These are phyloP conservation scores for Yoshiicerus persimilis DNA, from an alignment of 1,140 invertebrate genomes.

Conservation along the genomic window DNA sequence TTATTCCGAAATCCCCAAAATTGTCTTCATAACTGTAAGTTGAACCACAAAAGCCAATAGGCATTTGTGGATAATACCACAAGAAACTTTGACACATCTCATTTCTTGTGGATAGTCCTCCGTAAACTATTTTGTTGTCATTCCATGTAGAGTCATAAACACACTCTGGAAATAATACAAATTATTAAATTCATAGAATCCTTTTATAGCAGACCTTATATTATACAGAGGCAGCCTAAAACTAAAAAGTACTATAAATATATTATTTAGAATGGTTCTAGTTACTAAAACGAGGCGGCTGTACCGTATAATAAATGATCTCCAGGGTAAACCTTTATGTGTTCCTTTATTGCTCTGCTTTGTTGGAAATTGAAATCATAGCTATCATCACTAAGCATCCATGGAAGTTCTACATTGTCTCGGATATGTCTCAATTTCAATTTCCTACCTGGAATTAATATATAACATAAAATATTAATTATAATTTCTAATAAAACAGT, in stretches of 20 bases:
- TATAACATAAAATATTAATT: neutral
- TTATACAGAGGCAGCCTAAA: too few relatives aligned
- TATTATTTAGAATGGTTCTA: too few relatives aligned
- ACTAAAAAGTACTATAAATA: too few relatives aligned
- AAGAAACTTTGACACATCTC: constrained; percentile 37
- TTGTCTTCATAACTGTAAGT: neutral
- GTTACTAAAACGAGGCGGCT: too few relatives aligned
- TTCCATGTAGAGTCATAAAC: constrained; percentile 1
- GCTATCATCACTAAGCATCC: constrained; percentile 55
- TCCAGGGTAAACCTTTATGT: neutral
- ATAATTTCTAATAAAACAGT: too few relatives aligned
- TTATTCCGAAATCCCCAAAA: neutral
- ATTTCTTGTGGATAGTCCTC: constrained; percentile 7
- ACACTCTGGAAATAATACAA: neutral
- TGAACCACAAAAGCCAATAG: neutral
- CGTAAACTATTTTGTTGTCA: neutral
- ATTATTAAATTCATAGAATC: too few relatives aligned
- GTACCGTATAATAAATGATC: constrained; percentile 18
- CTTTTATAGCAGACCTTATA: too few relatives aligned
- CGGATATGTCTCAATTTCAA: constrained; percentile 77
- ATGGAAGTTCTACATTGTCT: constrained; percentile 69
- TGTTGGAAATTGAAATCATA: constrained; percentile 26
- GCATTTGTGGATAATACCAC: constrained; percentile 26
- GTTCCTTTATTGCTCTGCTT: neutral
- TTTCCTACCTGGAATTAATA: constrained; percentile 56